Conservation (phyloP, 2,888 invertebrate species). For the Drosophila heteroneura region DNA sequence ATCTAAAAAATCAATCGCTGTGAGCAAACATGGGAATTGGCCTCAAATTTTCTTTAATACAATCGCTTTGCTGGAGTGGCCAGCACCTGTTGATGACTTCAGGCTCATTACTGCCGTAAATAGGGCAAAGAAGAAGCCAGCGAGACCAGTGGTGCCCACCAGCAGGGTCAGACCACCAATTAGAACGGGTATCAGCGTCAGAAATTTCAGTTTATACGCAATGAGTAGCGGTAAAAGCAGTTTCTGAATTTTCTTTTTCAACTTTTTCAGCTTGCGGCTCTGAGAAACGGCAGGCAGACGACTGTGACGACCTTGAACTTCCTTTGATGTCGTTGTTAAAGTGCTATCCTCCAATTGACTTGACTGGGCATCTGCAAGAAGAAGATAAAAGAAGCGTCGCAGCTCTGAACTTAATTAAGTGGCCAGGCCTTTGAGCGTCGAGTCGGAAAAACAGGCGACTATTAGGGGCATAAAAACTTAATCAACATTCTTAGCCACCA, state of each 20-base stretch:
- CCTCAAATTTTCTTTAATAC: slow-evolving; percentile 71
- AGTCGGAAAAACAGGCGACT: slow-evolving; percentile 30
- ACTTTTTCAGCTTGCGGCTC: slow-evolving; percentile 85
- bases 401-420: slow-evolving; percentile 64
- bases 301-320: slow-evolving; percentile 71
- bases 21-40: background rate
- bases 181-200: slow-evolving; percentile 91
- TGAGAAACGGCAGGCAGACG: slow-evolving; percentile 38
- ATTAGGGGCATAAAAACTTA: slow-evolving; percentile 9
- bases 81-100: slow-evolving; percentile 83
- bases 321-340: slow-evolving; percentile 52
- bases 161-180: slow-evolving; percentile 90
- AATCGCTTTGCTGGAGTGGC: slow-evolving; percentile 71
- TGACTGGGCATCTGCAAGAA: slow-evolving; percentile 32
- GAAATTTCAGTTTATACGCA: slow-evolving; percentile 94
- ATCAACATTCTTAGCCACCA: slow-evolving; percentile 19
- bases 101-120: slow-evolving; percentile 93
- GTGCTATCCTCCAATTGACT: slow-evolving; percentile 40
- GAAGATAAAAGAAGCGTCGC: background rate
- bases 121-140: slow-evolving; percentile 94
- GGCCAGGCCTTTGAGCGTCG: slow-evolving; percentile 48
- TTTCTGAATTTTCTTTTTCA: slow-evolving; percentile 88
- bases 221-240: slow-evolving; percentile 91
- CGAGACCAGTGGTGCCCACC: slow-evolving; percentile 92
- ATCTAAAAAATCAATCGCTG: slow-evolving; percentile 30